Conservation (phyloP, 2,797 vertebrate species). For the Sebastes umbrosus region DNA sequence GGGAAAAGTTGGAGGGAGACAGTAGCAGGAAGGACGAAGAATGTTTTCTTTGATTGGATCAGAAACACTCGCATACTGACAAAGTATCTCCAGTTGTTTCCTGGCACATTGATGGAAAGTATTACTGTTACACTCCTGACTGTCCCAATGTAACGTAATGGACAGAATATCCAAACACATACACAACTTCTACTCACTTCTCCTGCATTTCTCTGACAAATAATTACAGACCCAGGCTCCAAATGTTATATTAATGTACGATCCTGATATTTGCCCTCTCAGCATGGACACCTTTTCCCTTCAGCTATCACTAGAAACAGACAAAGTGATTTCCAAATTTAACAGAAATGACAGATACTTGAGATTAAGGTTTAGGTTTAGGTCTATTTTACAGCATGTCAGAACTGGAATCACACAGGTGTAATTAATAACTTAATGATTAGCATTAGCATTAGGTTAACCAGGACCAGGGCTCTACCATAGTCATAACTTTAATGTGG, state of each 20-base stretch:
- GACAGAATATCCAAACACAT: background rate
- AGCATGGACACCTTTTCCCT: background rate
- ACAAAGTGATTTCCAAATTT: background rate
- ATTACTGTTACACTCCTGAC: background rate
- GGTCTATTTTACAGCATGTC: too few species aligned
- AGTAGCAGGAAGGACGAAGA: constrained; percentile 11
- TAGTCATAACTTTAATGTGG: background rate
- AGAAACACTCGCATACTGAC: background rate
- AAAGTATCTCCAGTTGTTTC: constrained; percentile 24
- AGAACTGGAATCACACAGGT: background rate
- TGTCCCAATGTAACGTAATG: background rate
- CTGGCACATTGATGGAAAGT: background rate
- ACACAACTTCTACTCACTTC: background rate
- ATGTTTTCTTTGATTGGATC: constrained; percentile 32
- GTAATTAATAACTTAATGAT: background rate
- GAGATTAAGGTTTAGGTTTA: background rate
- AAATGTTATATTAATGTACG: background rate
- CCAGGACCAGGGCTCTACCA: background rate
- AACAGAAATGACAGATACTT: background rate
- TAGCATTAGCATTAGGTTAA: background rate
- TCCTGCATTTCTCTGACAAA: background rate
- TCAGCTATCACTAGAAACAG: background rate
- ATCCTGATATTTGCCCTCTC: background rate
- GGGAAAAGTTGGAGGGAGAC: background rate
- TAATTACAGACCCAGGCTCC: background rate